phyloP scores from a whole-genome alignment of 2,113 vertebrate species.

The Thamnaconus septentrionalis region DNA sequence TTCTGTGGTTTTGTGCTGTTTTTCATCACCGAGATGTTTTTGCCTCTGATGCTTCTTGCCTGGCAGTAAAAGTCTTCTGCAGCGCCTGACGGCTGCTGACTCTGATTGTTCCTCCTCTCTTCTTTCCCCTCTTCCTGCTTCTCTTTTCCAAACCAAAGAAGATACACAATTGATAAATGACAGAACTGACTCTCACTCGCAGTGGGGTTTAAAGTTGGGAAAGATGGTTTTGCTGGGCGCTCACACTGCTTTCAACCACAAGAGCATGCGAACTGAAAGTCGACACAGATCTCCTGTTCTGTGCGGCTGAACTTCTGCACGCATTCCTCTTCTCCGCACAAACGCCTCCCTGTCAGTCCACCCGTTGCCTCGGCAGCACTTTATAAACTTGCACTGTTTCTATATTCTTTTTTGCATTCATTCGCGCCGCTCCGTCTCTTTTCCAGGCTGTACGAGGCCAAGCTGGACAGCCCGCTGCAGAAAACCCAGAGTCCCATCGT shows the following conservation, averaged over 20 bases:
- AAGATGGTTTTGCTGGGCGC: too few relatives aligned
- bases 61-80: slow-evolving; percentile 39
- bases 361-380: neutral
- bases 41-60: slow-evolving; percentile 30
- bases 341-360: neutral
- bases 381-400: neutral
- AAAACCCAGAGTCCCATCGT: slow-evolving; percentile 90
- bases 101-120: slow-evolving; percentile 36
- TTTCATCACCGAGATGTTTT: neutral
- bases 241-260: too few relatives aligned
- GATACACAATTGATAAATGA: too few relatives aligned
- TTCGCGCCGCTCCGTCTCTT: neutral
- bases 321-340: too few relatives aligned
- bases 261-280: too few relatives aligned
- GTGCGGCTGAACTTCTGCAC: too few relatives aligned
- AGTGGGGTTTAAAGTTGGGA: too few relatives aligned
- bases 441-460: slow-evolving; percentile 90
- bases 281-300: too few relatives aligned
- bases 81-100: slow-evolving; percentile 62
- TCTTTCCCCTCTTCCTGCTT: slow-evolving; percentile 5
- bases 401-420: neutral
- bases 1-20: slow-evolving; percentile 9
- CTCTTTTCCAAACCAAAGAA: neutral
- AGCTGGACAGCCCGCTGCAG: slow-evolving; percentile 88
- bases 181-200: too few relatives aligned